Base-by-base conservation (phyloP, 2,888 invertebrate genomes). In the Boloria euphrosyne region DNA sequence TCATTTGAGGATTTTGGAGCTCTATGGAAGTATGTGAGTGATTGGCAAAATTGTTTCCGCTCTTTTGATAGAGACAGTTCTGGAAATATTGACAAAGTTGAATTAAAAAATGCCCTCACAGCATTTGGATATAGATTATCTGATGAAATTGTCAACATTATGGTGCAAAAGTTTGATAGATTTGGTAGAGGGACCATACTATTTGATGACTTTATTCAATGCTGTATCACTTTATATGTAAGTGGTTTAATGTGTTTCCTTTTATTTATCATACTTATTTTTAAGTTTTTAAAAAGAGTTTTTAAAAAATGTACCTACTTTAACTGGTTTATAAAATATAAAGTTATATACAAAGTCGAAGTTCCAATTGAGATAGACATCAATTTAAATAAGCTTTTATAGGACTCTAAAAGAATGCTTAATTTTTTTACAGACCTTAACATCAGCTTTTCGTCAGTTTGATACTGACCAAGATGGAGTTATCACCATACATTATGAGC, bases 131-230 rank as follows among this genome's bases (percentile, higher is more conserved):
- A 97, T 83, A 93, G 96, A 70, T 89, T 99, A 46, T 96, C 97
- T 0, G 97, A 98, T 76, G 93, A 94, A 66, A 94, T 98, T 62
- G 94, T 98, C 66, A 94, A 94, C 70, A 94, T 96, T 47, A 93
- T 99, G 78, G 93, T 99, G 62, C 94, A 96, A 74, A 99, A 99
- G 87, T 99, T 98, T 89, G 99, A 99, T 89, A 93, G 99, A 73
- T 96, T 95, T 78, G 98, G 98, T n/a, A 93, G 94, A 61, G 97
- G 98, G 44, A 96, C 96, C 7, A 97, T 99, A 76, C 94, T 97
- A 62, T 99, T 99, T 89, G 99, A 99, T 92, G 99, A 99, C 86
- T 99, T 99, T 84, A 99, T 99, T 75, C 99, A 99, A 84, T 98
- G 98, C 82, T 98, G 98, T 84, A 95, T 99, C 71, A 96, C 97